Conservation (phyloP, 2,113 vertebrate genomes). For the Bubo scandiacus region DNA sequence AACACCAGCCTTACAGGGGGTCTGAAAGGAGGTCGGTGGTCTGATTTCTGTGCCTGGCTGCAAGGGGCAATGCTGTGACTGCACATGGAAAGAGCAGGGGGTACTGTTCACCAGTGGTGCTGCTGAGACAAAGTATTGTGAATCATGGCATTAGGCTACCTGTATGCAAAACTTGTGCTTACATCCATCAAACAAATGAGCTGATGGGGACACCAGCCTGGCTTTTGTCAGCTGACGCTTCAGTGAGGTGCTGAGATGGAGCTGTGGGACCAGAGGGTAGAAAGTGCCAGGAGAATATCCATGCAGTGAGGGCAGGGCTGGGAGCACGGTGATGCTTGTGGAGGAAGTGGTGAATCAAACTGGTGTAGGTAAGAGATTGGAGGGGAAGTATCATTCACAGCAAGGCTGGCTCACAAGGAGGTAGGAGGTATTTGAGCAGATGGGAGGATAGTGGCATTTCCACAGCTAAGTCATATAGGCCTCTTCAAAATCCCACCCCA, state of each 20-base stretch:
- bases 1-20: neutral
- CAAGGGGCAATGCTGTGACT: neutral
- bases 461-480: slow-evolving; percentile 57
- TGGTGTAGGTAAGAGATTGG: neutral
- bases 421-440: slow-evolving; percentile 48
- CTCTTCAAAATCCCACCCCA: slow-evolving; percentile 34
- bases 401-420: slow-evolving; percentile 25
- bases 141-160: neutral
- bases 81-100: neutral
- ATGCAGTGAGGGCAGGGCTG: neutral
- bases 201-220: neutral
- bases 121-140: neutral
- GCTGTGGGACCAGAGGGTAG: neutral
- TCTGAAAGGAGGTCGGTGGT: neutral
- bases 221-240: neutral
- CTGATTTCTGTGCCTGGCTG: neutral
- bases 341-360: neutral
- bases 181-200: neutral
- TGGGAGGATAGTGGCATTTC: slow-evolving; percentile 56
- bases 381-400: neutral
- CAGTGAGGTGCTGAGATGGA: neutral
- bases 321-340: neutral
- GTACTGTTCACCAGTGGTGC: neutral
- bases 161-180: neutral
- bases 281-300: neutral